phyloP scores from a whole-genome alignment of 2,888 invertebrate genomes.

The Zelleria hepariella region DNA sequence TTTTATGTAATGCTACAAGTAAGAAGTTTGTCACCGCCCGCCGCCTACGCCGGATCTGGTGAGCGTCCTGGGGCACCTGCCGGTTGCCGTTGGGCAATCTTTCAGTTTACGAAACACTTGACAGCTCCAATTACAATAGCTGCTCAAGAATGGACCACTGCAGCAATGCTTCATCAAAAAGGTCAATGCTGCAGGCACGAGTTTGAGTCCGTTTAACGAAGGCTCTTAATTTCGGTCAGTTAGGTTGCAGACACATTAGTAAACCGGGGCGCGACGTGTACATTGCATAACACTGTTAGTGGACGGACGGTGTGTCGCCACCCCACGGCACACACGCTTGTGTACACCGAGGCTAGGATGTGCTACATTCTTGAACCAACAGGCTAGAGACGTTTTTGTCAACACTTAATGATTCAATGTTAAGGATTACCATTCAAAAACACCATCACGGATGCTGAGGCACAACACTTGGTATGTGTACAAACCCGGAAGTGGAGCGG shows the following conservation, averaged over 20 bases:
- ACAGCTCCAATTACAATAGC: slow-evolving; percentile 11
- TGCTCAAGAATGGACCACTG: neutral
- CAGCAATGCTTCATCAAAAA: neutral
- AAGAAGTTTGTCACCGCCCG: neutral
- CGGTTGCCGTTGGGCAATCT: slow-evolving; percentile 17
- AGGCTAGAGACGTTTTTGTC: neutral
- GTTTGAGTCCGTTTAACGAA: neutral
- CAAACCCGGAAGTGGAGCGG: slow-evolving; percentile 43
- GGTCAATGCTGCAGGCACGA: neutral
- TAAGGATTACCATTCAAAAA: neutral
- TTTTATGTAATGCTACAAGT: neutral
- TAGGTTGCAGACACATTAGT: slow-evolving; percentile 29
- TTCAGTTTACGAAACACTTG: slow-evolving; percentile 19
- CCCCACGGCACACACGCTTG: neutral
- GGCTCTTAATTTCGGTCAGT: slow-evolving; percentile 12
- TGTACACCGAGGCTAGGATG: slow-evolving; percentile 8
- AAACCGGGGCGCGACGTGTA: slow-evolving; percentile 24
- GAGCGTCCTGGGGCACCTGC: slow-evolving; percentile 11
- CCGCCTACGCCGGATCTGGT: slow-evolving; percentile 8
- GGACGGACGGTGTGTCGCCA: slow-evolving; percentile 16
- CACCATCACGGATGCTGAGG: neutral
- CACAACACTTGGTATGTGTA: slow-evolving; percentile 19
- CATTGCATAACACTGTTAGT: slow-evolving; percentile 30
- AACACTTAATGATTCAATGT: neutral
- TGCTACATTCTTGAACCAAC: neutral